Evolutionary conservation across 2,888 invertebrate species (phyloP).

Genomic region (Crossocerus cetratus): DNA sequence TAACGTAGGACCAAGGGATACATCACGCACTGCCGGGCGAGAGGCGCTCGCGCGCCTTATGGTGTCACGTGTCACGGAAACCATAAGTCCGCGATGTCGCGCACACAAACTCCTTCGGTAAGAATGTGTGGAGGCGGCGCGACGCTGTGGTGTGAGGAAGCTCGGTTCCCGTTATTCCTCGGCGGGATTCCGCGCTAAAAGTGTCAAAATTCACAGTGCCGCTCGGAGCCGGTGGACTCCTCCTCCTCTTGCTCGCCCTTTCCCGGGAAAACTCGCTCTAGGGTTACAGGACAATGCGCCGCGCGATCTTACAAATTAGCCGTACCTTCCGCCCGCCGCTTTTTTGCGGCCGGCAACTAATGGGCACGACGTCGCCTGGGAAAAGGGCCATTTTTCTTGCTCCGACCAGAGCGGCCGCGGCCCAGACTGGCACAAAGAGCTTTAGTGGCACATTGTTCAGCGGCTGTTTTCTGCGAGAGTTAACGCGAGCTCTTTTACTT

Average conservation of each 20-base stretch:
- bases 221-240: slow-evolving; percentile 10
- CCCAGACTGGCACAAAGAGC: too few relatives aligned
- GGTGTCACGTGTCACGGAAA: slow-evolving; percentile 61
- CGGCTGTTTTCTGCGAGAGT: too few relatives aligned
- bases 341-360: not conserved
- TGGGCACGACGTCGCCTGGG: not conserved
- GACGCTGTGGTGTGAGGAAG: slow-evolving; percentile 13
- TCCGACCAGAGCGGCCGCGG: too few relatives aligned
- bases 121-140: slow-evolving; percentile 2
- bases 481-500: not conserved
- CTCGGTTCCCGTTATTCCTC: slow-evolving; percentile 36
- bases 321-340: slow-evolving; percentile 7
- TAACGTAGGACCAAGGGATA: slow-evolving; percentile 51
- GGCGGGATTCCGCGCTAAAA: slow-evolving; percentile 22
- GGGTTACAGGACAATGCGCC: not conserved
- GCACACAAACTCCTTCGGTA: too few relatives aligned
- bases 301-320: slow-evolving; percentile 25
- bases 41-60: slow-evolving; percentile 40
- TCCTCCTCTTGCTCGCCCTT: slow-evolving; percentile 8
- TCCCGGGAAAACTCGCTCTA: slow-evolving; percentile 9
- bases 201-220: slow-evolving; percentile 47
- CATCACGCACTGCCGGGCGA: slow-evolving; percentile 1
- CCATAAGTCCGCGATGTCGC: slow-evolving; percentile 36
- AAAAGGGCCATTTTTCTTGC: not conserved
- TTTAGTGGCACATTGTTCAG: too few relatives aligned